phyloP scores from a whole-genome alignment of 2,797 vertebrate species.

The Steatocranus sp. region DNA sequence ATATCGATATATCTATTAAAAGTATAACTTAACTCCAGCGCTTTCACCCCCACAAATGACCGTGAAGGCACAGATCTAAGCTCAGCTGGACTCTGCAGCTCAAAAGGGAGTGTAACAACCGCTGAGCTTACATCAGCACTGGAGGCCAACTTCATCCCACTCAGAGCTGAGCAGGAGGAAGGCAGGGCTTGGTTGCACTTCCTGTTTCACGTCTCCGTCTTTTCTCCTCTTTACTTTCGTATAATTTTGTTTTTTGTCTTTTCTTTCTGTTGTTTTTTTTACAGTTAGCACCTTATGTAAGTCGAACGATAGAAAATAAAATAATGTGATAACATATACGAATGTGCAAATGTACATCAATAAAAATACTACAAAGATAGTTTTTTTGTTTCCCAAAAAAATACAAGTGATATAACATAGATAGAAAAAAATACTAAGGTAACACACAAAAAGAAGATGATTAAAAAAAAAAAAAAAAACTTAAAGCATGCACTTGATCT shows the following conservation, averaged over 20 bases:
- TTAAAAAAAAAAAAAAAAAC: constrained; percentile 1
- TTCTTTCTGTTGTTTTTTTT: constrained; percentile 61
- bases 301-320: constrained; percentile 82
- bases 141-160: constrained; percentile 15
- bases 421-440: constrained; percentile 53
- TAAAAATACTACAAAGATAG: constrained; percentile 90
- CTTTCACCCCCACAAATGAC: constrained; percentile 22
- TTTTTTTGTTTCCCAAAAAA: constrained; percentile 84
- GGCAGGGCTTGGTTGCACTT: constrained; percentile 36
- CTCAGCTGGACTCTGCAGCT: constrained; percentile 3
- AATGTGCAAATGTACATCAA: constrained; percentile 99
- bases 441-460: constrained; percentile 30
- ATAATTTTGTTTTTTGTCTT: constrained; percentile 63
- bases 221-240: constrained; percentile 8
- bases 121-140: constrained; percentile 25
- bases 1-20: constrained; percentile 73
- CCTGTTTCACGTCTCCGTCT: constrained; percentile 23
- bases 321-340: constrained; percentile 80
- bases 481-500: constrained; percentile 93
- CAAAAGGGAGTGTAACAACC: neutral
- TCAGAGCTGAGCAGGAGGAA: neutral
- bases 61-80: constrained; percentile 36
- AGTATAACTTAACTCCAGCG: constrained; percentile 64
- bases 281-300: constrained; percentile 92
- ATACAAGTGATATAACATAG: constrained; percentile 74